Evolutionary conservation across 1,140 invertebrate species (phyloP), one percentile per base, ranked within the genome.

Genomic region (Pantala flavescens): DNA sequence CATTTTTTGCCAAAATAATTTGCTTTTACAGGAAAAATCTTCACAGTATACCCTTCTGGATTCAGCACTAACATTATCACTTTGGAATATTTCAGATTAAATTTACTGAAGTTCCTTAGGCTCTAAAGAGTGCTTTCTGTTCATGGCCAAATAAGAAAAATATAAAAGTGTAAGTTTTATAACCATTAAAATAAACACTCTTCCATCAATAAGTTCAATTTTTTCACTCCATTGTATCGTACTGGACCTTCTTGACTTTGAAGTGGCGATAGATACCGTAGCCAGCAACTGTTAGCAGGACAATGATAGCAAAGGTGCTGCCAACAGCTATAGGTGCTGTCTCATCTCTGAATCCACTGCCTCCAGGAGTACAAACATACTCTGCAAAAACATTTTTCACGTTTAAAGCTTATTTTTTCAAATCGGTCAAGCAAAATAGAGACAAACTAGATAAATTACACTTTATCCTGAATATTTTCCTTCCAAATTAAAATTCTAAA

Each of bases 231-330:
- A 96, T 96, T 0, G 92, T 95, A 79, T 94, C 93, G 81, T 96
- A 96, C 79, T 95, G 92, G 7, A 95, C 92, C 80, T 94, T 95
- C 82, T 95, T 95, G 36, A 95, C 87, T 82, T 94, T 94, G 79
- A 94, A 88, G 80, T 95, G 94, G 78, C 93, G 88, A 83, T 88
- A 94, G n/a, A 91, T 88, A 0, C 92, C 92, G 80, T 96, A 96
- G 0, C 92, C 93, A 5, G 91, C 87, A 21, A 96, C 87, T 0
- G 92, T 94, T 12, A 89, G 83, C 0, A 95, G 84, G 10, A 93
- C 91, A 0, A 91, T 89, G 24, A 93, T 87, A 0, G 93, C 92
- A 23, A 96, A 81, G 0, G 92, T 91, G n/a, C 92, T 93, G 7
- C 94, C 94, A 0, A 96, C 93, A 1, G 93, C 91, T 3, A 96